These are phyloP conservation scores for Pemphigus obesinymphae DNA, from an alignment of 1,140 invertebrate genomes.

Conservation along the genomic window DNA sequence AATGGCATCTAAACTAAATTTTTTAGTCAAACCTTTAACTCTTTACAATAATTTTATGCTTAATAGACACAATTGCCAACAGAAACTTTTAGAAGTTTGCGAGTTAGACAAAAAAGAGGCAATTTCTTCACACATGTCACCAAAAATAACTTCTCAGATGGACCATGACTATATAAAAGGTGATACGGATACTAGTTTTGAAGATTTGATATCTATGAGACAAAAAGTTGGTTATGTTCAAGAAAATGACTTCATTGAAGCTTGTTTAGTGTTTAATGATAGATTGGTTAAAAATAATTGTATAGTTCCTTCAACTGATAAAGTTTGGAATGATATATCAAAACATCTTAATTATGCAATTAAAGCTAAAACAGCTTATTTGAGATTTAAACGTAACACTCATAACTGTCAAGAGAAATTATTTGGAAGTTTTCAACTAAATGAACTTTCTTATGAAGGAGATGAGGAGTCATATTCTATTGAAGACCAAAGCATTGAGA, in stretches of 20 bases:
- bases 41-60: constrained; percentile 15
- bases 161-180: constrained; percentile 24
- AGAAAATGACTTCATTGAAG: constrained; percentile 12
- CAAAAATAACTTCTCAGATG: constrained; percentile 19
- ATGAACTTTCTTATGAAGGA: neutral
- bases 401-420: constrained; percentile 14
- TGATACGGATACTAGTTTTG: neutral
- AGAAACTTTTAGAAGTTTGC: constrained; percentile 7
- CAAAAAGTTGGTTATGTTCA: constrained; percentile 36
- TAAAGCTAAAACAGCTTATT: constrained; percentile 29
- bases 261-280: constrained; percentile 11
- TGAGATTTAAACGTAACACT: constrained; percentile 22
- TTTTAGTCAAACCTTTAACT: neutral
- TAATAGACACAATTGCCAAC: constrained; percentile 19
- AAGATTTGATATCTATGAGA: constrained; percentile 9
- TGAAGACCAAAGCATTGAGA: constrained; percentile 5
- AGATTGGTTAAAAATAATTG: neutral
- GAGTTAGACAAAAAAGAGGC: neutral
- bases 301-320: constrained; percentile 6
- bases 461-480: neutral
- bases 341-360: constrained; percentile 31
- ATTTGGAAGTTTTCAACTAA: neutral
- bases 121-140: neutral
- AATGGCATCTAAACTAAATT: constrained; percentile 10
- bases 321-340: constrained; percentile 28